A percentile compares a stretch with the other conserved stretches of the same genome.
Evolutionary conservation across 2,888 invertebrate species (phyloP).

Genomic region (Orthosia incerta): DNA sequence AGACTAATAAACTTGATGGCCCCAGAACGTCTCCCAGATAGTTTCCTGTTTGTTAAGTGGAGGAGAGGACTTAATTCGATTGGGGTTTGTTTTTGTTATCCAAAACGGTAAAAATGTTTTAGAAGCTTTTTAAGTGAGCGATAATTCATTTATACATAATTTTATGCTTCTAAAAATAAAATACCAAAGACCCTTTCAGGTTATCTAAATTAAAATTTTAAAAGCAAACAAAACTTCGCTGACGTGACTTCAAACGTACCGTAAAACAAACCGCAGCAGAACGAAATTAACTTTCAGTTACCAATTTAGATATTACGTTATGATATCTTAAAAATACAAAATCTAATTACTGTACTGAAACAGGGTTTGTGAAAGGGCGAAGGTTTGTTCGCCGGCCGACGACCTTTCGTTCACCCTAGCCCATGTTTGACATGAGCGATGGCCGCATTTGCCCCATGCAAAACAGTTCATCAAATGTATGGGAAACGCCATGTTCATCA

Average conservation of each 20-base stretch:
- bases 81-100: conserved; percentile 12
- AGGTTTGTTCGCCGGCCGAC: conserved; percentile 33
- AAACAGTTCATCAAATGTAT: conserved; percentile 49
- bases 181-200: conserved; percentile 11
- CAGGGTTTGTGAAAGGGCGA: conserved; percentile 38
- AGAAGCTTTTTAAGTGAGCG: conserved; percentile 22
- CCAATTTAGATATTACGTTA: conserved; percentile 48
- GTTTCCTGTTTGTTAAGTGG: conserved; percentile 40
- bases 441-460: conserved; percentile 37
- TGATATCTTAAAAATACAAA: conserved; percentile 55
- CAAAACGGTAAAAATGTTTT: conserved; percentile 1
- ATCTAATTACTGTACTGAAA: conserved; percentile 27
- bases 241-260: conserved; percentile 42
- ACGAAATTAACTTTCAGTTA: conserved; percentile 39
- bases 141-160: conserved; percentile 8
- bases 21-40: conserved; percentile 23
- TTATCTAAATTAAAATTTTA: conserved; percentile 44
- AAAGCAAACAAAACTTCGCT: conserved; percentile 40
- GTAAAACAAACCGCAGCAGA: conserved; percentile 41
- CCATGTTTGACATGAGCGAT: conserved; percentile 43
- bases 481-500: conserved; percentile 33
- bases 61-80: conserved; percentile 53
- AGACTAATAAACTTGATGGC: conserved; percentile 16
- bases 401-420: conserved; percentile 48
- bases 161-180: conserved; percentile 24